Base-by-base conservation (phyloP, 2,113 vertebrate species). In the Antigone vipio region DNA sequence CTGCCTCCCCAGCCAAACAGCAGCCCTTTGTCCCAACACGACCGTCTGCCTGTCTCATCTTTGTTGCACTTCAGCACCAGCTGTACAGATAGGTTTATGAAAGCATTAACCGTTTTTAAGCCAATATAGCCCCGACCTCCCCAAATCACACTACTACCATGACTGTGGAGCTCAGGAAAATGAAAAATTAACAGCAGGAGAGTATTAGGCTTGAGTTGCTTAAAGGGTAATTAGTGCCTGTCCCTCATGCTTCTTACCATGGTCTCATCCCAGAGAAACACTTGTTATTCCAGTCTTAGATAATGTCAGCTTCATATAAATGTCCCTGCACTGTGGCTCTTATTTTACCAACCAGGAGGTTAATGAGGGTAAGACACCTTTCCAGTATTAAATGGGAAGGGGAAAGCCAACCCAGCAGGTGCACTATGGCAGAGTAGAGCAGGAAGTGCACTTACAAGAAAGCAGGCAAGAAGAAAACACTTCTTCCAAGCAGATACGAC, bases 171-270 rank as follows among this genome's bases (percentile, higher is more conserved):
- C 92, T 92, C 56, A 56, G 69, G 49, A 81, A 93, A 89, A 89
- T 45, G 60, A 93, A 63, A 71, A 88, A 93, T 67, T 84, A 91
- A 72, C 92, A 94, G 80, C 76, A 83, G 68, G 66, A 92, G 19
- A 89, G 56, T 73, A 75, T 19, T 53, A 55, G 83, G 69, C 62
- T 75, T 72, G 56, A 84, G 77, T 32, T 72, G 35, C 44, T 74
- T 89, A 69, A 89, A 85, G 26, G 32, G 69, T 58, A 93, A 50
- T 84, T 92, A 94, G 44, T 49, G 29, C n/a, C 27, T 27, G 52
- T 90, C 80, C 53, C 66, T 89, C 30, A 11, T 30, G 60, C 60
- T 66, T 72, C 53, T 89, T 75, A 34, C 49, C 38, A 32, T 14
- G 15, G 30, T 29, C 69, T 89, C 71, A 81, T 49, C 56, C 83